Evolutionary conservation across 2,888 invertebrate species (phyloP).

Genomic region (Cosmia pyralina): DNA sequence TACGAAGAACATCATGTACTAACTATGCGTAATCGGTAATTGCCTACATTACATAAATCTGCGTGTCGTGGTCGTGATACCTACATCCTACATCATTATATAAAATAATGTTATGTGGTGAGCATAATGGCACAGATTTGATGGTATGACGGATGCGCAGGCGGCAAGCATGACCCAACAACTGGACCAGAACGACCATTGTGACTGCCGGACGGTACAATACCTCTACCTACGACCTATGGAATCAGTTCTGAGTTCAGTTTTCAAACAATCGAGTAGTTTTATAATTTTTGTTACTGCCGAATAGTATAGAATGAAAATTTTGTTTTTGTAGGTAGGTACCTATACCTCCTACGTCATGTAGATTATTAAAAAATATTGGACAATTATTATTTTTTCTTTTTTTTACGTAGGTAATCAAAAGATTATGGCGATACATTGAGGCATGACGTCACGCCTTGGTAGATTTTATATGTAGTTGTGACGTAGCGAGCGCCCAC

Average conservation of each 20-base stretch:
- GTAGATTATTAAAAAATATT: no score
- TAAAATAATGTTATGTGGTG: constrained; percentile 53
- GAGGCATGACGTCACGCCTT: no score
- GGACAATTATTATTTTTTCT: no score
- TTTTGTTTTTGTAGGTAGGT: no score
- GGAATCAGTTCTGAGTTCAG: constrained; percentile 38
- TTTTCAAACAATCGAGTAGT: constrained; percentile 40
- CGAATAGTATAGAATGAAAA: no score
- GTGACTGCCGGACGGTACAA: constrained; percentile 64
- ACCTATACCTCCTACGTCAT: no score
- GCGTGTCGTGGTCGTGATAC: constrained; percentile 34
- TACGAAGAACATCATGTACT: background rate
- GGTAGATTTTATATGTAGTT: no score
- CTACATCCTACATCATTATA: constrained; percentile 52
- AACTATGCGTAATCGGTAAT: constrained; percentile 41
- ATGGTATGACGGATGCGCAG: constrained; percentile 76
- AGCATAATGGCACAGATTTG: constrained; percentile 66
- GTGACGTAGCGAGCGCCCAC: no score
- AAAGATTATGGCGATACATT: no score
- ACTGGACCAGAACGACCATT: constrained; percentile 80
- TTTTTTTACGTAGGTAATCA: no score
- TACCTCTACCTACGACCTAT: constrained; percentile 44
- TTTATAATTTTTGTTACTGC: background rate
- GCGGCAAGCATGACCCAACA: constrained; percentile 76
- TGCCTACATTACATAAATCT: constrained; percentile 48